phyloP scores from a whole-genome alignment of 2,888 invertebrate species.

The Listrodromus nycthemerus region DNA sequence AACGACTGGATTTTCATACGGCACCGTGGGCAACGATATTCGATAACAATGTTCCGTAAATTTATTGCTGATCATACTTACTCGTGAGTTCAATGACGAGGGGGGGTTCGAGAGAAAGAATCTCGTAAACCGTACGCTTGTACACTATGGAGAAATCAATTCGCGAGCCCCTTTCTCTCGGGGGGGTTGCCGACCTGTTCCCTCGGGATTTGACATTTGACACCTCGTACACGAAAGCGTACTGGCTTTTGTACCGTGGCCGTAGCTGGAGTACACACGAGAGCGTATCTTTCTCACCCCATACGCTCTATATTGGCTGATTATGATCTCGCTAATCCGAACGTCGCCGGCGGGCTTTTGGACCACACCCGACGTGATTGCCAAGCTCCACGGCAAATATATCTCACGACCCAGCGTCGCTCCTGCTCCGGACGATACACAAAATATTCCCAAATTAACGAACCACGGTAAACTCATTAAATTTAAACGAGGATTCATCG shows the following conservation, averaged over 20 bases:
- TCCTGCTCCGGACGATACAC: neutral
- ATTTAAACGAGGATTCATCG: neutral
- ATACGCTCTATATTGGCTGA: conserved; percentile 80
- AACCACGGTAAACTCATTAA: neutral
- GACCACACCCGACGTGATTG: conserved; percentile 80
- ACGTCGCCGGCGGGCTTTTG: conserved; percentile 69
- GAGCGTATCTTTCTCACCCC: conserved; percentile 59
- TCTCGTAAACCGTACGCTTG: conserved; percentile 46
- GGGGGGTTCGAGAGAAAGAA: conserved; percentile 36
- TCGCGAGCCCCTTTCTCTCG: conserved; percentile 68
- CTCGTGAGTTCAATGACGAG: conserved; percentile 15
- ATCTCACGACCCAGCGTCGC: conserved; percentile 63
- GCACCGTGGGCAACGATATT: neutral
- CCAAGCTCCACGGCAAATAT: conserved; percentile 80
- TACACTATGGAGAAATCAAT: conserved; percentile 73
- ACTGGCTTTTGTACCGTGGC: conserved; percentile 43
- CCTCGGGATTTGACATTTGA: conserved; percentile 80
- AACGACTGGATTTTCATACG: conserved; percentile 38
- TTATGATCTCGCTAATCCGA: conserved; percentile 83
- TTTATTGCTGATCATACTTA: conserved; percentile 67
- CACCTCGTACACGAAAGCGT: conserved; percentile 74
- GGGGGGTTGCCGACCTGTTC: conserved; percentile 58
- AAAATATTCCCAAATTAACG: neutral
- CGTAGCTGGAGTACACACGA: conserved; percentile 22
- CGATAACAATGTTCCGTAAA: conserved; percentile 48